A percentile compares a stretch with the other conserved stretches of the same genome.
phyloP scores from a whole-genome alignment of 2,113 vertebrate species.

The Rana temporaria region DNA sequence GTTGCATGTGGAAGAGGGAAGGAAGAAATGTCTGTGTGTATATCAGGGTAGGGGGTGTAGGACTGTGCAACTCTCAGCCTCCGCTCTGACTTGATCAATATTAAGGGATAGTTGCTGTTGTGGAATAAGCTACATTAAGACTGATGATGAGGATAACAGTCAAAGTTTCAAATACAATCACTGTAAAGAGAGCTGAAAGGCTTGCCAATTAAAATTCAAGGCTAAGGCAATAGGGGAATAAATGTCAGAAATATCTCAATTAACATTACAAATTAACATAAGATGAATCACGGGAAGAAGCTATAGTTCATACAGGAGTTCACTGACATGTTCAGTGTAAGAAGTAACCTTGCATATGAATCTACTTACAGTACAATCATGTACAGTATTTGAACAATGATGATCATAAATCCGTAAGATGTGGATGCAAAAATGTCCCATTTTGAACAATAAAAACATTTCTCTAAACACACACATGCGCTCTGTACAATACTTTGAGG shows the following conservation, averaged over 20 bases:
- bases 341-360: no score
- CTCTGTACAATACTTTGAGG: no score
- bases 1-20: slow-evolving; percentile 56
- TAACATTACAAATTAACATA: slow-evolving; percentile 23
- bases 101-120: not conserved
- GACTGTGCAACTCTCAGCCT: slow-evolving; percentile 58
- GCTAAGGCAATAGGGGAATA: slow-evolving; percentile 4
- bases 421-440: no score
- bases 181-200: not conserved
- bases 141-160: not conserved
- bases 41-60: slow-evolving; percentile 42
- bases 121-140: not conserved
- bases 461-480: no score
- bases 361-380: no score
- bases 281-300: not conserved
- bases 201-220: slow-evolving; percentile 4
- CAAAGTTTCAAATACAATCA: not conserved
- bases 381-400: no score
- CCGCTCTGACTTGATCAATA: slow-evolving; percentile 59
- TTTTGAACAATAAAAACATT: no score
- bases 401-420: no score
- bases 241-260: slow-evolving; percentile 25
- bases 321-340: no score
- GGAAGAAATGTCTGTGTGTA: slow-evolving; percentile 6
- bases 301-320: not conserved